Conservation (phyloP, 2,113 vertebrate species). For the Rhinolophus ferrumequinum region DNA sequence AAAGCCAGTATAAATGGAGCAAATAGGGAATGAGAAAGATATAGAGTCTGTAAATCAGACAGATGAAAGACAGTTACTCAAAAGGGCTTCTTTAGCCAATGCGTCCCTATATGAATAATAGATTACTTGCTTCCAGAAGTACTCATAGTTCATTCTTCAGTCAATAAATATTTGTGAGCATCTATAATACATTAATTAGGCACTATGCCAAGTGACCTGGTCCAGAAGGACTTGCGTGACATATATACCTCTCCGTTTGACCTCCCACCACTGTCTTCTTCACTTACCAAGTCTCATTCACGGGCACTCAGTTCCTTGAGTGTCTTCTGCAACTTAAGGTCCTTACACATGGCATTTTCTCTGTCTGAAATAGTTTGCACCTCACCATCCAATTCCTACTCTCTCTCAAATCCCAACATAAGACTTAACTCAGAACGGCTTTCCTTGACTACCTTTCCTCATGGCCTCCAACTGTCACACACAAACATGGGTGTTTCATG, state of each 20-base stretch:
- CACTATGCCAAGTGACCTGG: too few relatives aligned
- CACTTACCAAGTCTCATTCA: background rate
- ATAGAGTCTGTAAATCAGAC: background rate
- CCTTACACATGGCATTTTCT: background rate
- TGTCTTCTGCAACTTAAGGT: background rate
- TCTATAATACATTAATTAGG: background rate
- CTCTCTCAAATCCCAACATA: background rate
- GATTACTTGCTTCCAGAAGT: background rate
- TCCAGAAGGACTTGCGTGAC: fast-evolving
- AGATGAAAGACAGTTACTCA: background rate
- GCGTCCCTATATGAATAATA: fast-evolving
- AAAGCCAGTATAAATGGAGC: background rate
- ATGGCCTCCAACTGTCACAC: background rate
- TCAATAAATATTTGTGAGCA: background rate
- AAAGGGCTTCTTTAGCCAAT: background rate
- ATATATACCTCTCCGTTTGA: background rate
- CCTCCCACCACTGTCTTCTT: background rate
- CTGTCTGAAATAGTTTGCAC: background rate
- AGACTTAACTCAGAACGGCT: background rate
- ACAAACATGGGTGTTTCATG: background rate
- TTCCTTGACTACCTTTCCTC: background rate
- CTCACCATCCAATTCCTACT: background rate
- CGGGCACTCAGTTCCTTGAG: background rate
- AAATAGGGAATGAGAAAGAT: background rate
- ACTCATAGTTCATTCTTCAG: background rate